phyloP scores from a whole-genome alignment of 2,113 vertebrate species.

The Panthera leo region DNA sequence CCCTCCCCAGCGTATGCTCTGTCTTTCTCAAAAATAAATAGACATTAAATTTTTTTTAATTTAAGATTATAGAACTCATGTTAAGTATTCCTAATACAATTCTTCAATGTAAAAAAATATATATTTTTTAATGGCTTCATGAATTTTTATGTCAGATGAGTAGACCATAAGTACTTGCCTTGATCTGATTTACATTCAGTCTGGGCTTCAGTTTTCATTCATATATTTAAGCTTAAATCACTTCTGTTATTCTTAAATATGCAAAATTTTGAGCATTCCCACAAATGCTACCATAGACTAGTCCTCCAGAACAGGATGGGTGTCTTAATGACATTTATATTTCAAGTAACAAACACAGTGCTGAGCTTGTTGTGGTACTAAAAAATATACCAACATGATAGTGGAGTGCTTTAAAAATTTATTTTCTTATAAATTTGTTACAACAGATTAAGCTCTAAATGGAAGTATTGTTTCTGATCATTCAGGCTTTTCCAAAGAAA shows the following conservation, averaged over 20 bases:
- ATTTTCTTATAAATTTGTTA: slow-evolving; percentile 56
- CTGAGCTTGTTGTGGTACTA: neutral
- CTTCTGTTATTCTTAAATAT: neutral
- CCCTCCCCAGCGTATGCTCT: no score
- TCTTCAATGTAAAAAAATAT: no score
- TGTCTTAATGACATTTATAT: slow-evolving; percentile 19
- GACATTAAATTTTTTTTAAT: no score
- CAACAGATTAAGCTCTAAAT: slow-evolving; percentile 55
- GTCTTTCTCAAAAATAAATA: no score
- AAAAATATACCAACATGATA: slow-evolving; percentile 37
- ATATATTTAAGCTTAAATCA: slow-evolving; percentile 22
- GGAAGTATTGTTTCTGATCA: slow-evolving; percentile 66
- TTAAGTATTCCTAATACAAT: neutral
- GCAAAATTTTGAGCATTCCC: neutral
- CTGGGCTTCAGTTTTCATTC: slow-evolving; percentile 30
- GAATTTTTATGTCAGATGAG: neutral
- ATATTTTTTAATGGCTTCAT: neutral
- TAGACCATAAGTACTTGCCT: neutral
- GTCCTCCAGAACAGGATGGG: neutral
- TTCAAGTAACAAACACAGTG: neutral
- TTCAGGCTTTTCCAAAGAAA: slow-evolving; percentile 65
- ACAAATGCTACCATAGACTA: neutral
- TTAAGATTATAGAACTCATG: no score
- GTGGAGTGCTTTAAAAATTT: slow-evolving; percentile 30
- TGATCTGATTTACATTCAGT: neutral